These are phyloP conservation scores for Baronia brevicornis DNA, from an alignment of 2,888 invertebrate species.

Conservation along the genomic window DNA sequence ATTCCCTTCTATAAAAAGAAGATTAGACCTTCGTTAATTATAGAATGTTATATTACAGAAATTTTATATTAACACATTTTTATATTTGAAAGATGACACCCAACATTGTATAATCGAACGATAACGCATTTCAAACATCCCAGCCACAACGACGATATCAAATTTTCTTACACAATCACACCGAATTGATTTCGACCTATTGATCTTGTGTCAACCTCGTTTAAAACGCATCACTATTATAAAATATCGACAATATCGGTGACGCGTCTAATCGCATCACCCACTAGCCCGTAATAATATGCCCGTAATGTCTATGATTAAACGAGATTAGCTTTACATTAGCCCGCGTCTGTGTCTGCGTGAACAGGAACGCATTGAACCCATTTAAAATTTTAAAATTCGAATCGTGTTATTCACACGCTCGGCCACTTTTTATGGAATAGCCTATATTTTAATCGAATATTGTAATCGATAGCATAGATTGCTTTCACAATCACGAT, in stretches of 20 bases:
- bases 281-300: slow-evolving; percentile 39
- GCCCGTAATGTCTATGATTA: slow-evolving; percentile 55
- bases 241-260: slow-evolving; percentile 17
- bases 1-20: too few species aligned
- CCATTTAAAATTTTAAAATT: slow-evolving; percentile 31
- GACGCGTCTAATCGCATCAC: slow-evolving; percentile 28
- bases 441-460: slow-evolving; percentile 20
- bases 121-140: slow-evolving; percentile 1
- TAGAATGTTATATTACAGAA: too few species aligned
- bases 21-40: too few species aligned
- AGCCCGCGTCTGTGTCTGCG: slow-evolving; percentile 41
- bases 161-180: slow-evolving; percentile 6
- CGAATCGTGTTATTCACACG: slow-evolving; percentile 36
- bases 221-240: slow-evolving; percentile 13
- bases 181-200: slow-evolving; percentile 8
- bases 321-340: slow-evolving; percentile 46
- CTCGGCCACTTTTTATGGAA: slow-evolving; percentile 32
- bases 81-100: not conserved
- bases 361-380: slow-evolving; percentile 30
- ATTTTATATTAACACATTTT: too few species aligned
- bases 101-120: slow-evolving; percentile 2
- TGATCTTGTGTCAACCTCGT: slow-evolving; percentile 11
- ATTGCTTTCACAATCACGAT: slow-evolving; percentile 34
- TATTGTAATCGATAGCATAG: slow-evolving; percentile 26
- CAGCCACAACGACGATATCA: slow-evolving; percentile 2